Base-by-base conservation (phyloP, 2,888 invertebrate species). In the Dioctria linearis region DNA sequence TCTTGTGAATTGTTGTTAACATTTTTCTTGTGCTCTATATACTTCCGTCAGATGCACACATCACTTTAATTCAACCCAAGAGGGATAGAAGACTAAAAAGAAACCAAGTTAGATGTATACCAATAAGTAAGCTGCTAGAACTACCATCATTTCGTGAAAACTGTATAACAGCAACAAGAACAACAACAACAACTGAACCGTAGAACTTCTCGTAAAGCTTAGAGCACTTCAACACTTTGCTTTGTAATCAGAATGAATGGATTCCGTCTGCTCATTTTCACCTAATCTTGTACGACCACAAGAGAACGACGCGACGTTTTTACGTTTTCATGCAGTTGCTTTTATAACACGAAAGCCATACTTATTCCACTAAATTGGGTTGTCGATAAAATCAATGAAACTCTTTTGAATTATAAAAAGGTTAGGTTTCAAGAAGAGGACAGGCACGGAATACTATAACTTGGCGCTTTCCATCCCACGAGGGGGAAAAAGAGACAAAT, bases 181-280 rank as follows among this genome's bases (percentile, higher is more conserved):
- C 46, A 6, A 46, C 1, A 46, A 25, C 2, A 25, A 25, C 25
- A 25, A 25, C 25, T 46, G 46, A 46, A 46, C 46, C 51, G 46
- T 25, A 69, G 51, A 39, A 73, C 40, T 73, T 57, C 39, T 40
- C 11, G 57, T 40, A 25, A 73, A 73, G 57, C 57, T 57, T 73
- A 54, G 25, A 25, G 40, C 57, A 51, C 54, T 73, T 73, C 71
- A 57, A 6, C 57, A 73, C 25, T 54, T 54, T 54, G 71, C 57
- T 42, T 54, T 73, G 51, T 73, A 73, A 73, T 73, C 71, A 73
- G 71, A 73, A 73, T 73, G 71, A 73, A 73, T 73, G 71, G 71
- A 73, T 73, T 73, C 39, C 71, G 71, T 73, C 71, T 73, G 71
- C 54, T 73, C 71, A 73, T 73, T 73, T 73, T 73, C 71, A 73